A percentile compares a stretch with the other conserved stretches of the same genome.
Evolutionary conservation across 2,797 vertebrate species (phyloP).

Genomic region (Rhinatrema bivittatum): DNA sequence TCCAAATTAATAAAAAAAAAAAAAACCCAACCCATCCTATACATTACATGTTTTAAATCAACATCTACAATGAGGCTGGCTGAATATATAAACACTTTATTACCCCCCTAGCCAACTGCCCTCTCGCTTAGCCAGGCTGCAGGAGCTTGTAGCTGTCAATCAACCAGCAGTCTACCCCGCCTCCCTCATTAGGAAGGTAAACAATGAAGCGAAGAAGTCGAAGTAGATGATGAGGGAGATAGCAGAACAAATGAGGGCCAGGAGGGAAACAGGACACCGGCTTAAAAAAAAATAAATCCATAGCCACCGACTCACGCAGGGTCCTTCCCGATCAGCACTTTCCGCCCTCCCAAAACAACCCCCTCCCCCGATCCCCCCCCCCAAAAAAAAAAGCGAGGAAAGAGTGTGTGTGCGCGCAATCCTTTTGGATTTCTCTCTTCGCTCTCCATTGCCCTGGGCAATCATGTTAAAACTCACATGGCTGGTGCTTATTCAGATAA

Average conservation of each 20-base stretch:
- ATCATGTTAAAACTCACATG: conserved; percentile 91
- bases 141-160: conserved; percentile 79
- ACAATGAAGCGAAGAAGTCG: conserved; percentile 86
- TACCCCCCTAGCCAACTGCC: conserved; percentile 73
- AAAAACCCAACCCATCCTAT: too few species aligned
- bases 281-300: conserved; percentile 32
- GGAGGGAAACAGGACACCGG: conserved; percentile 75
- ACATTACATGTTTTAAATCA: too few species aligned
- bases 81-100: too few species aligned
- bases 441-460: conserved; percentile 76
- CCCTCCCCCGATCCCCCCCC: conserved; percentile 39
- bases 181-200: conserved; percentile 98
- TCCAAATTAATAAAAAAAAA: too few species aligned
- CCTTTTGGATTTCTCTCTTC: conserved; percentile 70
- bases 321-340: too few species aligned
- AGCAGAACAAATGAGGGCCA: conserved; percentile 76
- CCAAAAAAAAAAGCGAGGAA: too few species aligned
- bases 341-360: conserved; percentile 36
- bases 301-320: conserved; percentile 48
- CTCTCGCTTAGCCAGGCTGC: conserved; percentile 48
- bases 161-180: conserved; percentile 73
- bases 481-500: conserved; percentile 93
- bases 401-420: conserved; percentile 61
- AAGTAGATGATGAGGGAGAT: conserved; percentile 79
- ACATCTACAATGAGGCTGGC: too few species aligned